Base-by-base conservation (phyloP, 2,113 vertebrate genomes). In the Scophthalmus maximus region DNA sequence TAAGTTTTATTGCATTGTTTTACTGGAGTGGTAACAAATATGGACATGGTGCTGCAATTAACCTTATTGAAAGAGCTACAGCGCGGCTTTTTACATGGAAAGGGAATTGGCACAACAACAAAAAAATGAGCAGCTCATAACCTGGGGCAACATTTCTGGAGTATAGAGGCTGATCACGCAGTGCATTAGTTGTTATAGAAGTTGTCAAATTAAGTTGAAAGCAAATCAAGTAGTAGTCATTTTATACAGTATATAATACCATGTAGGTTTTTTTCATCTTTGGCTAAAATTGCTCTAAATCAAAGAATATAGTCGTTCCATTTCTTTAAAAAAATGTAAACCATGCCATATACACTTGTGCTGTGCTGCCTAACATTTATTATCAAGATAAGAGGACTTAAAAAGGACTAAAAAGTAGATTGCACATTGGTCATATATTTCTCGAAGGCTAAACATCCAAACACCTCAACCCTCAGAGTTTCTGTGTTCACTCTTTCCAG, bases 1-100 rank as follows among this genome's bases (percentile, higher is more conserved):
- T 56, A 65, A 1, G 25, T 80, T 78, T 88, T 87, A 87, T 84
- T 83, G 71, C 51, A 59, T 79, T 80, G 75, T 88, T 85, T 78
- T 76, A 74, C 47, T 53, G 62, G 57, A 61, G 62, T 68, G 46
- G 47, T 52, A 44, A 50, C 29, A 60, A 67, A 78, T 49, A 40
- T 52, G 53, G 78, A 78, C 20, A 42, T 69, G 50, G 44, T 22
- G 47, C 65, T 79, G 50, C 74, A 80, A 80, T 86, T 84, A 76
- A 56, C 34, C 51, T 78, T 71, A 79, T 82, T 86, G 75, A 73
- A 76, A 74, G 69, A 74, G 80, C 79, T 68, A 61, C 51, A 79
- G 75, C 32, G 49, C 32, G 49, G 32, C 50, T 49, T 78, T 73
- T 78, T 60, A 52, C 9, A 65, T 81, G 36, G 17, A 47, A 67